Percentiles rank a stretch among this genome's conserved stretches.
Evolutionary conservation across 2,888 invertebrate genomes (phyloP).

Genomic region (Thereva nobilitata): DNA sequence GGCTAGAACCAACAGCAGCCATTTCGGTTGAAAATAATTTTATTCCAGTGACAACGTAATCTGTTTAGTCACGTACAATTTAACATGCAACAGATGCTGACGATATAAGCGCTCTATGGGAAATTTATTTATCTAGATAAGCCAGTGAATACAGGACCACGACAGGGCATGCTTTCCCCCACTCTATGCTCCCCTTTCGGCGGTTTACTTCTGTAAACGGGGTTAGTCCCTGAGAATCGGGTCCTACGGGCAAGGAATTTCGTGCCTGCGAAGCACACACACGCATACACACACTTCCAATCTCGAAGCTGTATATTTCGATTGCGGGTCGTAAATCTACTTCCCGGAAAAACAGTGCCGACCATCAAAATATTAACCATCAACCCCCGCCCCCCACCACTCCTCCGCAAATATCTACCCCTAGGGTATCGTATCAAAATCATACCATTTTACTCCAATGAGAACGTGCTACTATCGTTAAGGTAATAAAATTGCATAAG

Average conservation of each 20-base stretch:
- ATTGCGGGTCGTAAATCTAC: conserved; percentile 1
- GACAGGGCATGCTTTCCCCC: neutral
- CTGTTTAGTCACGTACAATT: conserved; percentile 36
- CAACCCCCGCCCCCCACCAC: conserved; percentile 1
- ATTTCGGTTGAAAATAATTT: conserved; percentile 9
- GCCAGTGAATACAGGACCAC: conserved; percentile 15
- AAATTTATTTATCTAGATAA: conserved; percentile 34
- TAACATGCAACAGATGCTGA: conserved; percentile 34
- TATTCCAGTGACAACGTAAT: conserved; percentile 33
- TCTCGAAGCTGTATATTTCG: too few species aligned
- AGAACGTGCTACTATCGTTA: too few species aligned
- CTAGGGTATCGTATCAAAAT: neutral
- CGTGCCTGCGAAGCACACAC: too few species aligned
- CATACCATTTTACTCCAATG: too few species aligned
- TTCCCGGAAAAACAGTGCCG: neutral
- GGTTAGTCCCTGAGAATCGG: too few species aligned
- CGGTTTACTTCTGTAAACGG: neutral
- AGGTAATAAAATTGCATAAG: too few species aligned
- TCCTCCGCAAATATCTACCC: conserved; percentile 3
- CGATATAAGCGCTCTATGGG: conserved; percentile 18
- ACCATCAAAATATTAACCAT: conserved; percentile 20
- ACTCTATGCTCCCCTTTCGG: neutral
- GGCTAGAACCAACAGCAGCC: too few species aligned
- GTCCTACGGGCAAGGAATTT: too few species aligned
- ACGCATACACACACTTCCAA: too few species aligned